Conservation (phyloP, 1,140 invertebrate species). For the Aphaenogaster rudis region DNA sequence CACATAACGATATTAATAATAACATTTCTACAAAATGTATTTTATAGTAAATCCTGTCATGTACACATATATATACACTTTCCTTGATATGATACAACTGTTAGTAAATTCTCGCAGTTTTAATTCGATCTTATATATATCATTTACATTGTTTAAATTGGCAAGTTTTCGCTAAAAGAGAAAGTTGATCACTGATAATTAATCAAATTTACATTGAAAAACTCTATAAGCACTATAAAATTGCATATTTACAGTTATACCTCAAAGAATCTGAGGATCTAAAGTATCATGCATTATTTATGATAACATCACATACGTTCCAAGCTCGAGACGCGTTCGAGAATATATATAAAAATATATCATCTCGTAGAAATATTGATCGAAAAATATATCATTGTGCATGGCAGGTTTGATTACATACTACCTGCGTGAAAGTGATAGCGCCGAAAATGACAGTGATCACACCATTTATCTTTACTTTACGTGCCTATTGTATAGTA, state of each 20-base stretch:
- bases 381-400: constrained; percentile 76
- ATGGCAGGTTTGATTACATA: constrained; percentile 13
- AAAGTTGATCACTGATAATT: not conserved
- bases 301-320: not conserved
- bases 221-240: constrained; percentile 1
- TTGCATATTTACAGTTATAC: constrained; percentile 30
- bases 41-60: constrained; percentile 37
- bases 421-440: not conserved
- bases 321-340: not conserved
- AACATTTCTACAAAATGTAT: constrained; percentile 69
- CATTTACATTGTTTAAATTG: constrained; percentile 3
- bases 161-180: constrained; percentile 1
- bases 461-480: not conserved
- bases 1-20: constrained; percentile 76
- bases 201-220: constrained; percentile 19
- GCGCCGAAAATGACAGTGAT: not conserved
- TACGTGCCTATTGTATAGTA: not conserved
- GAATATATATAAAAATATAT: constrained; percentile 15
- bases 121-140: not conserved
- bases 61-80: constrained; percentile 38
- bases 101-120: constrained; percentile 2
- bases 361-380: constrained; percentile 71
- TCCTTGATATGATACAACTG: constrained; percentile 1
- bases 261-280: constrained; percentile 10
- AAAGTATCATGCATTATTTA: constrained; percentile 1